Percentiles rank a stretch among this genome's conserved stretches.
Conservation (phyloP, 2,797 vertebrate genomes). For the Myotis daubentonii region DNA sequence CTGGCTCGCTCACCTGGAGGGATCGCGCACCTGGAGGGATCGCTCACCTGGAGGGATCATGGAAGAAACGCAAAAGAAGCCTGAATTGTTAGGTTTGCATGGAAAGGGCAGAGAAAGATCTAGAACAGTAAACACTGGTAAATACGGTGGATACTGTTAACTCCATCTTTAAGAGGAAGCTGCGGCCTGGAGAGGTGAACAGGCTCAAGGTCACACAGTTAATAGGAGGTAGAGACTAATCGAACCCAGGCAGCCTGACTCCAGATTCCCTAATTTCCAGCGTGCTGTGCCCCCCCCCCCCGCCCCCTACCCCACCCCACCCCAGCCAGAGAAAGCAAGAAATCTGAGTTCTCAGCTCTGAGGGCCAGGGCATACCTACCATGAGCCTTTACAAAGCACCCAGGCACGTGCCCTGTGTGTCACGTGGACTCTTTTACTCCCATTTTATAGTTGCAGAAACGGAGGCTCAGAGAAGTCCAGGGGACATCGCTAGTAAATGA, state of each 20-base stretch:
- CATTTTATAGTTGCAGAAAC: background rate
- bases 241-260: background rate
- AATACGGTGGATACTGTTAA: background rate
- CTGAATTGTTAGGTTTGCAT: background rate
- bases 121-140: background rate
- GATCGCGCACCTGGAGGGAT: background rate
- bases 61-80: background rate
- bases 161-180: background rate
- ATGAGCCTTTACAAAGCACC: background rate
- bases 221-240: background rate
- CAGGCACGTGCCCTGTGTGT: background rate
- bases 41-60: background rate
- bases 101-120: background rate
- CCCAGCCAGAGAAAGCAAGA: background rate
- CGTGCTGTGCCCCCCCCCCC: accelerated
- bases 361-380: background rate
- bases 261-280: background rate
- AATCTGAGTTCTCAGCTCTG: background rate
- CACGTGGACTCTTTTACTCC: background rate
- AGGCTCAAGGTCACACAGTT: background rate
- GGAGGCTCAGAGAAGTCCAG: background rate
- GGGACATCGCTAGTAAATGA: background rate
- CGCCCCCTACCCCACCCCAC: background rate
- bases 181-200: background rate
- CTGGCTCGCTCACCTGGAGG: background rate